Conservation (phyloP, 2,888 invertebrate genomes). For the Iselma pallidipennis region DNA sequence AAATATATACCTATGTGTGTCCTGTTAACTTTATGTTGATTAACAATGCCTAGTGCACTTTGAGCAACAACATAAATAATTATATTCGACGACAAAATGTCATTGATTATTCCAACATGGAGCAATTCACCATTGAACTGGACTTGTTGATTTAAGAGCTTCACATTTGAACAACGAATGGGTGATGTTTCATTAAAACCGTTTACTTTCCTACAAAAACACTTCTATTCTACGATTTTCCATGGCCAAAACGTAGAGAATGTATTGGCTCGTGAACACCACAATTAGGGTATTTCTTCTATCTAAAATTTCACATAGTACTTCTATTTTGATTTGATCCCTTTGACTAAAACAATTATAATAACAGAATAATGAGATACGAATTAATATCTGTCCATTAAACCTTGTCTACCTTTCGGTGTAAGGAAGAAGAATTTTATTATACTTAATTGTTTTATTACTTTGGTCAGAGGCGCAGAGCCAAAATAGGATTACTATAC, state of each 20-base stretch:
- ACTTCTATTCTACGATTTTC: background rate
- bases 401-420: no score
- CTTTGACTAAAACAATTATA: no score
- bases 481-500: no score
- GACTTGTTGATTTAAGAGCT: conserved; percentile 30
- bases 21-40: conserved; percentile 26
- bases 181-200: background rate
- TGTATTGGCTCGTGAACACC: conserved; percentile 13
- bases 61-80: conserved; percentile 33
- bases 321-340: no score
- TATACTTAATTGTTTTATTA: no score
- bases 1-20: background rate
- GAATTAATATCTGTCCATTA: no score
- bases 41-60: conserved; percentile 21
- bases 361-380: no score
- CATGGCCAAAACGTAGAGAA: no score
- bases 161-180: background rate
- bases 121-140: conserved; percentile 29
- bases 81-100: conserved; percentile 30
- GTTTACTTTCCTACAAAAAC: background rate
- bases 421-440: no score
- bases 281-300: no score
- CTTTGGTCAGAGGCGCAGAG: no score
- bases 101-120: conserved; percentile 30
- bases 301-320: no score